These are phyloP conservation scores for Cotesia chilonis DNA, from an alignment of 1,140 invertebrate genomes.

Conservation along the genomic window DNA sequence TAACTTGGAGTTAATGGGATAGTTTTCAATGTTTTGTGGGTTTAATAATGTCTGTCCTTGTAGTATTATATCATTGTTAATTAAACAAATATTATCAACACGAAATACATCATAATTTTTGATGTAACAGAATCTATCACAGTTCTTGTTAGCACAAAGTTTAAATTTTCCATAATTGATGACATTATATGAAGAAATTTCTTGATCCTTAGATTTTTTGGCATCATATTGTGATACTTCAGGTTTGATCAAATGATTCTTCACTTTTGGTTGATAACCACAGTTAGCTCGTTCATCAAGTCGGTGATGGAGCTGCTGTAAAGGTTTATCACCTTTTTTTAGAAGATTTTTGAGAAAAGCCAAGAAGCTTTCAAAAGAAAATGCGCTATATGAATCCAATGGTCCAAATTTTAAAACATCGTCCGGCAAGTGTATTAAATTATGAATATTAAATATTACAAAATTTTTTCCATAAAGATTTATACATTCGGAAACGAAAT, in stretches of 20 bases:
- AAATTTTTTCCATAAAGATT: too few relatives aligned
- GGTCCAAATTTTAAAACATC: conserved; percentile 25
- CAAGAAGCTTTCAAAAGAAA: conserved; percentile 35
- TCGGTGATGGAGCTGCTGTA: conserved; percentile 31
- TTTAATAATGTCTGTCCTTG: neutral
- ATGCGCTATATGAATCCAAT: conserved; percentile 36
- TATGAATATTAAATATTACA: too few relatives aligned
- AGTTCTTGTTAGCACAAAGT: neutral
- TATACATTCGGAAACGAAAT: too few relatives aligned
- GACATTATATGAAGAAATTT: neutral
- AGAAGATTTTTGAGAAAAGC: conserved; percentile 29
- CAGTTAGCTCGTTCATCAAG: conserved; percentile 31
- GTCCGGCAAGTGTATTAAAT: too few relatives aligned
- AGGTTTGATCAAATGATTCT: conserved; percentile 15
- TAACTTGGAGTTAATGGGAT: neutral
- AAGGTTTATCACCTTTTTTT: conserved; percentile 35
- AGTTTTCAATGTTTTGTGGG: neutral
- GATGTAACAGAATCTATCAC: neutral
- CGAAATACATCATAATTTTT: neutral
- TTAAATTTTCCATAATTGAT: conserved; percentile 10
- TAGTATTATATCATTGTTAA: neutral
- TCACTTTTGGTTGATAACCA: conserved; percentile 49
- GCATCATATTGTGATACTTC: neutral
- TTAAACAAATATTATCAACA: conserved; percentile 5
- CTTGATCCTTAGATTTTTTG: neutral